phyloP scores from a whole-genome alignment of 2,113 vertebrate species.

The Nanorana parkeri region DNA sequence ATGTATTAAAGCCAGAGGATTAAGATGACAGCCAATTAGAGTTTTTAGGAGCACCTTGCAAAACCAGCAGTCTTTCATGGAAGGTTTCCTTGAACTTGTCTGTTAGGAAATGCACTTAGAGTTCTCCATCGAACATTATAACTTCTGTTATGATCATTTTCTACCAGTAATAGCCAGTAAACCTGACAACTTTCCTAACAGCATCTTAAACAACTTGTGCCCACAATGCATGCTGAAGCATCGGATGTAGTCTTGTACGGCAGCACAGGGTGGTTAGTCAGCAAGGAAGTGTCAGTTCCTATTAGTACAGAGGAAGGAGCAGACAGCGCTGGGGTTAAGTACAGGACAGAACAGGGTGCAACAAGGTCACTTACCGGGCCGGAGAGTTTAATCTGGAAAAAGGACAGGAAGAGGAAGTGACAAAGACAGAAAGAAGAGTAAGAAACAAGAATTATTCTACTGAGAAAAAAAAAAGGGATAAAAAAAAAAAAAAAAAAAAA shows the following conservation, averaged over 20 bases:
- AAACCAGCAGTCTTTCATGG: no score
- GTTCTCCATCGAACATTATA: no score
- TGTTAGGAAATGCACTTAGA: no score
- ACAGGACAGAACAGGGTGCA: not conserved
- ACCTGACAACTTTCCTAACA: not conserved
- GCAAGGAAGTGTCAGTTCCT: not conserved
- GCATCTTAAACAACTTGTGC: not conserved
- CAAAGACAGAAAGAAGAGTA: not conserved
- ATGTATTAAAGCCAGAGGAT: no score
- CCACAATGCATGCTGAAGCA: not conserved
- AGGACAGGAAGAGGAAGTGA: conserved; percentile 2
- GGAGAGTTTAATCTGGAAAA: conserved; percentile 48
- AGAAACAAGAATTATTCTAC: not conserved
- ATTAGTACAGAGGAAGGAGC: conserved; percentile 5
- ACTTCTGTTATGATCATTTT: no score
- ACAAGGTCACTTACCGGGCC: conserved; percentile 45
- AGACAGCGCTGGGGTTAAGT: not conserved
- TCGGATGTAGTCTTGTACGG: not conserved
- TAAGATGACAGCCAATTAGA: no score
- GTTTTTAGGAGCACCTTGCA: no score
- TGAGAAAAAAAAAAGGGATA: not conserved
- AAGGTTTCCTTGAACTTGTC: no score
- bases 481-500: no score
- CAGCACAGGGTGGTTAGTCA: not conserved
- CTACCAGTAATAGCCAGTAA: no score